Base-by-base conservation (phyloP, 2,113 vertebrate genomes). In the Aptenodytes patagonicus region DNA sequence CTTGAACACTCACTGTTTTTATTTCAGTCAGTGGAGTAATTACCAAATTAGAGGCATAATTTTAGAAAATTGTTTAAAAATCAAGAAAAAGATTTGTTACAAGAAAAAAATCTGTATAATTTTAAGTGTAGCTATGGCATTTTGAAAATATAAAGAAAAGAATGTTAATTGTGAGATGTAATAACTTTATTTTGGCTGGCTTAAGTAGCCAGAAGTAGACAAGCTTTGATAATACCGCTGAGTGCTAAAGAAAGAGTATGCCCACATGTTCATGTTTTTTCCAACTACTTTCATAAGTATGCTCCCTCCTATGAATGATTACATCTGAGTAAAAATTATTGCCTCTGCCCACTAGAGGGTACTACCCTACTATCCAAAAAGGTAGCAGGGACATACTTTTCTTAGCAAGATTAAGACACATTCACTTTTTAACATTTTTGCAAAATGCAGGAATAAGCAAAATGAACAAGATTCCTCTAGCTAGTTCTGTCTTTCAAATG, bases 311-410 rank as follows among this genome's bases (percentile, higher is more conserved):
- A 16, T 2, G 2, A 75, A 77, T 21, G 5, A 47, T 3, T 42
- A 32, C 10, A 70, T 38, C 17, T 44, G 28, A 55, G 64, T 25
- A 66, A 34, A 86, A 86, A 25, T 3, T 72, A 72, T 25, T 85
- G 21, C 17, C 84, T 78, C 28, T 32, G 3, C 65, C 94, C 98
- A 96, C 96, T 94, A 97, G 97, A 94, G 97, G 97, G 97, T 60
- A 95, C 17, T 34, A 87, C 47, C 3, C 54, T 49, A 32, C 83
- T 61, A 62, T 36, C 65, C 55, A 54, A 95, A 94, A 84, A 25
- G 0, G 8, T 20, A 54, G 9, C 5, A 83, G 24, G 15, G 2
- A 38, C 26, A 38, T 13, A 14, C 55, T 57, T 51, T 57, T 9
- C 34, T 54, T 34, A 38, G 8, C 31, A 55, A 90, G 25, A 61